These are phyloP conservation scores for Dendronephthya gigantea DNA, from an alignment of 64 coral and sea anemone species.

Conservation along the genomic window DNA sequence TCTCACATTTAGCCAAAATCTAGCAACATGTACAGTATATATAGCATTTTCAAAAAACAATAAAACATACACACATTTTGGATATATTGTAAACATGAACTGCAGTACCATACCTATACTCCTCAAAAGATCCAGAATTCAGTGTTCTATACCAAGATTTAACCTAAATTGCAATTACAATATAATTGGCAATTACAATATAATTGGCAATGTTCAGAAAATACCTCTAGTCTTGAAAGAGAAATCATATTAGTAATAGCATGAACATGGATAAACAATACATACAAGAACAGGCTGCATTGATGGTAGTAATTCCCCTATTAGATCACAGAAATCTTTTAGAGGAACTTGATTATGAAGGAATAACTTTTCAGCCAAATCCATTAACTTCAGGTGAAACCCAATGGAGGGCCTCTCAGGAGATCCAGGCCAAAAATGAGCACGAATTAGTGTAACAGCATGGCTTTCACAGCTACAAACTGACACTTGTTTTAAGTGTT, in stretches of 20 bases:
- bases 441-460: constrained; percentile 41
- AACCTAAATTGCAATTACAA: constrained; percentile 2
- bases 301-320: constrained; percentile 34
- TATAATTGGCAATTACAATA: too few species aligned
- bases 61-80: too few species aligned
- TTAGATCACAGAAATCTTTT: constrained; percentile 44
- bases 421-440: constrained; percentile 63
- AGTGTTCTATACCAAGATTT: constrained; percentile 29
- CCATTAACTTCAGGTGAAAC: constrained; percentile 64
- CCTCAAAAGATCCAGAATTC: constrained; percentile 19
- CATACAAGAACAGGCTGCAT: constrained; percentile 47
- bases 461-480: constrained; percentile 55
- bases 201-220: too few species aligned
- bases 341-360: constrained; percentile 52
- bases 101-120: not conserved
- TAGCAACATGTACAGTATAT: too few species aligned
- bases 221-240: not conserved
- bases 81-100: not conserved
- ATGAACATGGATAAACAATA: too few species aligned
- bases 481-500: constrained; percentile 33
- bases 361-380: constrained; percentile 46
- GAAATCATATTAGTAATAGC: not conserved
- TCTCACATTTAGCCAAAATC: too few species aligned
- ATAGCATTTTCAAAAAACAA: not conserved
- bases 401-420: constrained; percentile 51